Percentiles rank a stretch among this genome's conserved stretches.
Evolutionary conservation across 2,113 vertebrate species (phyloP).

Genomic region (Polypterus bichir): DNA sequence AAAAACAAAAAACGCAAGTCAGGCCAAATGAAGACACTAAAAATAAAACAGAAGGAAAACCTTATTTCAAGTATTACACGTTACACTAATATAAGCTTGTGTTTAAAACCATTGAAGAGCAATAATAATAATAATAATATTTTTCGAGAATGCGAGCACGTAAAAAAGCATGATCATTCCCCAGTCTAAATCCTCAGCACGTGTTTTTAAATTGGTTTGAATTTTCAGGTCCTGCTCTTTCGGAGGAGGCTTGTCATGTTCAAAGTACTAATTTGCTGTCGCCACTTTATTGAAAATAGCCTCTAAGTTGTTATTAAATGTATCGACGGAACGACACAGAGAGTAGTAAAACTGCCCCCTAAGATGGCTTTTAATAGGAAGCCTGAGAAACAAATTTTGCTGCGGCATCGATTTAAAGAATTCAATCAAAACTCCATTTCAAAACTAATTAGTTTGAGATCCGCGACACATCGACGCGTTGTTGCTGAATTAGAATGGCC

Average conservation of each 20-base stretch:
- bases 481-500: conserved; percentile 56
- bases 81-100: too few relatives aligned
- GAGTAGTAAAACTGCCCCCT: conserved; percentile 77
- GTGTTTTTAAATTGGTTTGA: conserved; percentile 46
- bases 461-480: conserved; percentile 77
- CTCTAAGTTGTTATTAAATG: conserved; percentile 81
- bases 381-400: conserved; percentile 92
- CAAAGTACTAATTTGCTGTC: conserved; percentile 76
- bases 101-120: too few relatives aligned
- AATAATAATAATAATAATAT: too few relatives aligned
- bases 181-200: neutral
- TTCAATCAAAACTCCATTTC: conserved; percentile 99
- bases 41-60: too few relatives aligned
- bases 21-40: too few relatives aligned
- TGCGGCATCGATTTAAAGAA: conserved; percentile 93
- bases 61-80: too few relatives aligned
- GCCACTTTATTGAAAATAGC: conserved; percentile 76
- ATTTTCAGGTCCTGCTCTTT: conserved; percentile 62
- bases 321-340: conserved; percentile 75
- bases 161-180: too few relatives aligned
- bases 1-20: too few relatives aligned
- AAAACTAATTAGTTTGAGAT: conserved; percentile 99
- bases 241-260: conserved; percentile 71
- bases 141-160: too few relatives aligned
- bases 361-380: conserved; percentile 86